Evolutionary conservation across 64 coral and sea anemone genomes (phyloP), one percentile per base, ranked within the genome.

Genomic region (Porites lutea): DNA sequence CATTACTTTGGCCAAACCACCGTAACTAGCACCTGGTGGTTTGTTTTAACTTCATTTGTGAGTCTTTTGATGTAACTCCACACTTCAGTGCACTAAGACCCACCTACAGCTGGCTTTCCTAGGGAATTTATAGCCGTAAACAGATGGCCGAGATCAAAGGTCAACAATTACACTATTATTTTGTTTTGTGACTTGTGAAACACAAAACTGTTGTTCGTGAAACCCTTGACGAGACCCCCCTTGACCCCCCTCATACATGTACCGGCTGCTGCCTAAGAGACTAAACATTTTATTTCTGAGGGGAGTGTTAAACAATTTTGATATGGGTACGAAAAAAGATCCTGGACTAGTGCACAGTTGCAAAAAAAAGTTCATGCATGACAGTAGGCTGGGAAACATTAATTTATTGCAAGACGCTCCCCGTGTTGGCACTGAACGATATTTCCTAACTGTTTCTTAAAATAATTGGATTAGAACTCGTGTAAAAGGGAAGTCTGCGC

Each of bases 231-330:
- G 8, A 62, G 59, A 62, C 59, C 59, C 59, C 59, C 59, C 59
- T 62, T 62, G 59, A 62, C 59, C 59, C 59, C 59, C 59, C 59
- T 62, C 59, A 62, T 62, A 0, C 59, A 2, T 62, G 59, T 62
- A 62, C 59, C 59, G 15, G 59, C 59, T 62, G 59, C 59, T 62
- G 59, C 59, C 59, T 62, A 15, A 62, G 59, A 62, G 59, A 75
- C 68, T 71, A 71, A 71, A 71, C 68, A 21, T 71, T 20, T 71
- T 71, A 2, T 71, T 71, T 21, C 68, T 71, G 68, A 71, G 68
- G 68, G 68, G 68, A 71, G 68, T 71, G 68, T 71, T 71, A 71
- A 71, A 71, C 68, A n/a, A 71, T 71, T 71, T 71, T 71, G 68
- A 71, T 71, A 71, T 71, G 68, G 68, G 68, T 71, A 71, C 16